Conservation (phyloP, 2,797 vertebrate genomes). For the Glossophaga mutica region DNA sequence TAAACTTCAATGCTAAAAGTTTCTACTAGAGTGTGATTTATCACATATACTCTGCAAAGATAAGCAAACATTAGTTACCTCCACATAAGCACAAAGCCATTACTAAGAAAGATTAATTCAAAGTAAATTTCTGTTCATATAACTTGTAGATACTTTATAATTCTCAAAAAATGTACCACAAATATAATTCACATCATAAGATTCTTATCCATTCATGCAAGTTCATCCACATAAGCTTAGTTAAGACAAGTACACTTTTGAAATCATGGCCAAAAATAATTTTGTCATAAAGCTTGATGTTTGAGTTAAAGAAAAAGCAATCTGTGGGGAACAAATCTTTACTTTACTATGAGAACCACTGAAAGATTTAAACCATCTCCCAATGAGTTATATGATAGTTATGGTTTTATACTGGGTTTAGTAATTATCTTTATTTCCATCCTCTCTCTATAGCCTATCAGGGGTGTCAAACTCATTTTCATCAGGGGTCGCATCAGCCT, state of each 20-base stretch:
- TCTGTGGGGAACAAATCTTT: not conserved
- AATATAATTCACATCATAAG: not conserved
- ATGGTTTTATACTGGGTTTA: not conserved
- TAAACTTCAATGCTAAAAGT: slow-evolving; percentile 25
- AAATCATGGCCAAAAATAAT: not conserved
- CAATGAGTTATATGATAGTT: not conserved
- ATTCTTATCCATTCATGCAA: not conserved
- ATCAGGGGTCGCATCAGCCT: too few species aligned
- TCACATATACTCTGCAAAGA: slow-evolving; percentile 41
- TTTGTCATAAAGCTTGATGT: slow-evolving; percentile 7
- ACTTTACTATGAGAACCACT: not conserved
- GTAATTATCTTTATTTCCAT: not conserved
- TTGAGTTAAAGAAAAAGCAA: slow-evolving; percentile 17
- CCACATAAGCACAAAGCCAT: slow-evolving; percentile 14
- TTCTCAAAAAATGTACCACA: not conserved
- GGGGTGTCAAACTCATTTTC: too few species aligned
- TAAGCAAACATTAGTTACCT: slow-evolving; percentile 37
- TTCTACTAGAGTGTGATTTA: slow-evolving; percentile 52
- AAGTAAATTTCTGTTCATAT: slow-evolving; percentile 18
- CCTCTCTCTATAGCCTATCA: not conserved
- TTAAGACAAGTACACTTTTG: not conserved
- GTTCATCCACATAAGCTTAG: not conserved
- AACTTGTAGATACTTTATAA: slow-evolving; percentile 20
- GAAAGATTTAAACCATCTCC: not conserved
- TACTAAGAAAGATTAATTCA: slow-evolving; percentile 3